A percentile compares a stretch with the other conserved stretches of the same genome.
Conservation (phyloP, 1,140 invertebrate species). For the Eriosoma lanigerum region DNA sequence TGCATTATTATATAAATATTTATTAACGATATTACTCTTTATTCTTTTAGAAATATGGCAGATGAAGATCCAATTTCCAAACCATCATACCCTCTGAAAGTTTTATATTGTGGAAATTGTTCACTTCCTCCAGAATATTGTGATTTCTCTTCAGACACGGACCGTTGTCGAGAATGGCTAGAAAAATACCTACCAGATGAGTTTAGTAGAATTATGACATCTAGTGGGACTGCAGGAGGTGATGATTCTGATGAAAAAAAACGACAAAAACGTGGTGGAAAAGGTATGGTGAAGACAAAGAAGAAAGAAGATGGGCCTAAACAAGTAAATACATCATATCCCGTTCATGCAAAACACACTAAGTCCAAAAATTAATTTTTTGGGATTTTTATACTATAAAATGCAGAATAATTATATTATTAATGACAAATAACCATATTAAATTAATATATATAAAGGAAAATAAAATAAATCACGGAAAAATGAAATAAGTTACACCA, state of each 20-base stretch:
- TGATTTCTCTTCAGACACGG: conserved; percentile 96
- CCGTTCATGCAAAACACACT: too few relatives aligned
- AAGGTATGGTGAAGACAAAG: conserved; percentile 75
- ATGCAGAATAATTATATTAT: too few relatives aligned
- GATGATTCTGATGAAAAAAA: conserved; percentile 83
- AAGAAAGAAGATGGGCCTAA: conserved; percentile 76
- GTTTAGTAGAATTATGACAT: conserved; percentile 75
- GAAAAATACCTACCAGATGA: conserved; percentile 90
- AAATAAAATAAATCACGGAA: too few relatives aligned
- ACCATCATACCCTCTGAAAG: conserved; percentile 62
- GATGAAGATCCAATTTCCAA: conserved; percentile 31
- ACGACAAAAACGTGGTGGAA: conserved; percentile 78
- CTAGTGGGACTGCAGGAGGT: conserved; percentile 58
- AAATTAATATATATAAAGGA: too few relatives aligned
- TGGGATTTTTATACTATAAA: too few relatives aligned
- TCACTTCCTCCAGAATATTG: conserved; percentile 95
- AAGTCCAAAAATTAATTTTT: too few relatives aligned
- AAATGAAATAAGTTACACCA: too few relatives aligned
- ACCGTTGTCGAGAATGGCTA: conserved; percentile 96
- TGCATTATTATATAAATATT: too few relatives aligned
- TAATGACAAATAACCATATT: too few relatives aligned
- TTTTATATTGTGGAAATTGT: conserved; percentile 93
- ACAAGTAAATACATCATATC: too few relatives aligned
- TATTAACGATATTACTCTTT: background rate
- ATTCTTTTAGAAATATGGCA: conserved; percentile 21